These are phyloP conservation scores for Andricus quercusramuli DNA, from an alignment of 2,888 invertebrate genomes.

Conservation along the genomic window DNA sequence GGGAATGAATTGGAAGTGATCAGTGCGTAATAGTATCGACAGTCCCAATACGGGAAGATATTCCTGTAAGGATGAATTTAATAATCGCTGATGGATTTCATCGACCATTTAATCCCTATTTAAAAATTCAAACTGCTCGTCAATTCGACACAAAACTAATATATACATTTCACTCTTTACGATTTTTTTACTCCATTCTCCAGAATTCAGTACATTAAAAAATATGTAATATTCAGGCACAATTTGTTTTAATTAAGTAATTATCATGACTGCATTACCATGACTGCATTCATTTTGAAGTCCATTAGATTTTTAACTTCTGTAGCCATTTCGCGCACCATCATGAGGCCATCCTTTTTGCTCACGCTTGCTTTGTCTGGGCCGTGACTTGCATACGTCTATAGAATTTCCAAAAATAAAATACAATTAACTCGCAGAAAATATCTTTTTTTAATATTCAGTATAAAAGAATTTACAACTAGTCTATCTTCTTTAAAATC, in stretches of 20 bases:
- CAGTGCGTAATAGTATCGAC: constrained; percentile 38
- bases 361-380: constrained; percentile 29
- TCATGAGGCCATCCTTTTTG: constrained; percentile 90
- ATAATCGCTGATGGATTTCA: constrained; percentile 10
- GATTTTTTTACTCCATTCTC: neutral
- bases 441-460: neutral
- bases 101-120: neutral
- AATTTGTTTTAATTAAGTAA: neutral
- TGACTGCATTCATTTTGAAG: constrained; percentile 94
- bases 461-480: neutral
- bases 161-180: neutral
- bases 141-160: neutral
- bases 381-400: constrained; percentile 24
- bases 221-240: neutral
- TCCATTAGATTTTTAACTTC: constrained; percentile 97
- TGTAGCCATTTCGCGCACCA: constrained; percentile 92
- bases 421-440: neutral
- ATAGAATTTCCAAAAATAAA: neutral
- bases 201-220: neutral
- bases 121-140: neutral
- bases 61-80: constrained; percentile 34
- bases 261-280: constrained; percentile 82
- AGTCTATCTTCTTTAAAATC: constrained; percentile 20
- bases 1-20: constrained; percentile 36
- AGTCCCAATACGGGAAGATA: constrained; percentile 11